These are phyloP conservation scores for Meiosimyza decipiens DNA, from an alignment of 2,888 invertebrate genomes.

Conservation along the genomic window DNA sequence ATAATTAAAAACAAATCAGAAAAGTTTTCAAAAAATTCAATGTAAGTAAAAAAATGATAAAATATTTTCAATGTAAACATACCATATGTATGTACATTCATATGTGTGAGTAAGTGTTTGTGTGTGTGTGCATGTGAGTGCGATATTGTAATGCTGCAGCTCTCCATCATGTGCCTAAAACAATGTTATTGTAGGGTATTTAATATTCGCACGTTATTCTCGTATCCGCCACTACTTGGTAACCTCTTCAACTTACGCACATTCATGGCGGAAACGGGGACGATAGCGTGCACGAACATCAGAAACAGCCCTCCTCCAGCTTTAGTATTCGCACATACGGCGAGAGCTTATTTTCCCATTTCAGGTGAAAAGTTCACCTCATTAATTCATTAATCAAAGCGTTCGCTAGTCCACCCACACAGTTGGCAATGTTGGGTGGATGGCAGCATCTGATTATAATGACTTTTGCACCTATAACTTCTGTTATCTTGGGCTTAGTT, in stretches of 20 bases:
- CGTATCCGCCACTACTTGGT: slow-evolving; percentile 12
- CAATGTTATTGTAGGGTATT: slow-evolving; percentile 24
- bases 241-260: slow-evolving; percentile 27
- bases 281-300: not conserved
- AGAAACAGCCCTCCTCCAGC: slow-evolving; percentile 3
- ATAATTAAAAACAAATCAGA: too few relatives aligned
- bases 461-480: slow-evolving; percentile 28
- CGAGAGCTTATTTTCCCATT: slow-evolving; percentile 21
- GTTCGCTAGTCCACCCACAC: slow-evolving; percentile 27
- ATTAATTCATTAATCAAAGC: slow-evolving; percentile 45
- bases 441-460: slow-evolving; percentile 41
- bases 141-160: not conserved
- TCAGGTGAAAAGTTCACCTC: slow-evolving; percentile 42
- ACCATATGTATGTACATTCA: not conserved
- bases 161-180: slow-evolving; percentile 20
- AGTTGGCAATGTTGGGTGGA: slow-evolving; percentile 37
- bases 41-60: too few relatives aligned
- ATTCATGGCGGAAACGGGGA: not conserved
- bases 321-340: not conserved
- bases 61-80: not conserved
- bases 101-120: not conserved
- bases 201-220: slow-evolving; percentile 18
- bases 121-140: not conserved
- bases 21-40: too few relatives aligned
- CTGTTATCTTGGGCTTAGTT: too few relatives aligned